Evolutionary conservation across 1,140 invertebrate genomes (phyloP), one percentile per base, ranked within the genome.

Genomic region (Microplitis mediator): DNA sequence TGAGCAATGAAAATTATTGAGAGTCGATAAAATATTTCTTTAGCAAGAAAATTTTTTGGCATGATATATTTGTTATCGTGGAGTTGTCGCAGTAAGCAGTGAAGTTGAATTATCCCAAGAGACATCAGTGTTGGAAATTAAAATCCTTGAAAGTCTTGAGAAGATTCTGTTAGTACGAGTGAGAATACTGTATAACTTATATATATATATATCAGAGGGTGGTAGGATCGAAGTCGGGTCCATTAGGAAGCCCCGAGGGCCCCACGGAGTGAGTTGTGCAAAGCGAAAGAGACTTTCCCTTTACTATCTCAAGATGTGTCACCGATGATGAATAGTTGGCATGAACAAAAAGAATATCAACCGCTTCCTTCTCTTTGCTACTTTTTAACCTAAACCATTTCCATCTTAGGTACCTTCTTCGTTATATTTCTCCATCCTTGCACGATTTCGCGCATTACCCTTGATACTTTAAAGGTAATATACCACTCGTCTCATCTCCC

Each of bases 241-340:
- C 81, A 87, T 87, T 87, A 87, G 78, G 81, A 83, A 82, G 77
- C 76, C 84, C 79, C 79, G 73, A 79, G 81, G 79, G 81, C 39
- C 65, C 64, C 54, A 60, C 23, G 72, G 51, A 16, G 34, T 36
- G 16, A 56, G 32, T 45, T 45, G 60, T 35, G 71, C 71, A 66
- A 63, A 73, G 71, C 39, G 71, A 72, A 71, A 72, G 73, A 72
- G 77, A 76, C 70, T 73, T 68, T 76, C 77, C 77, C 82, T 85
- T 45, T 45, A 45, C 84, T 87, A 86, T 87, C 85, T 86, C 79
- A 79, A 80, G 77, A 86, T 85, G 81, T 86, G 86, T 87, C 86
- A 86, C 82, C 82, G 84, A 85, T 87, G 86, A 87, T 87, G 86
- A 87, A 87, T 87, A 85, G 86, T 86, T 86, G 84, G 82, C 84